Base-by-base conservation (phyloP, 2,797 vertebrate species). In the Artibeus lituratus region DNA sequence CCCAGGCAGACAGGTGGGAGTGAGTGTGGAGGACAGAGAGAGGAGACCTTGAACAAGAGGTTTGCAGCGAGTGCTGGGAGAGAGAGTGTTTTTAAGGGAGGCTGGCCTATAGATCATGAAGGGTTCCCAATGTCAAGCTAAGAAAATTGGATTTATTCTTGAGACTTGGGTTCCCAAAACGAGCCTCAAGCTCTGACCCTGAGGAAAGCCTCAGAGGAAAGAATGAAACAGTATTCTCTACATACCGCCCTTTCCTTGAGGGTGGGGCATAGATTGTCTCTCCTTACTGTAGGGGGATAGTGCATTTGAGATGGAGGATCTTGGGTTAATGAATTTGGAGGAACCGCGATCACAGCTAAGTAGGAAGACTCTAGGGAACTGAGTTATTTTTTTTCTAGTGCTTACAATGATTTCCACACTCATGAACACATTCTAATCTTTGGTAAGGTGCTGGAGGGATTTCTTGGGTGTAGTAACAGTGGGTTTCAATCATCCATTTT, bases 21-120 rank as follows among this genome's bases (percentile, higher is more conserved):
- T 1, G 53, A 57, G 39, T 2, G 10, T 74, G 47, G 12, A 5
- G 57, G 59, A 67, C 0, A 1, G 16, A 39, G 14, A 14, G 39
- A 81, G 82, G 12, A 3, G 24, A 14, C 11, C 16, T 18, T 39
- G 26, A 67, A 35, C 26, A 65, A 26, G 37, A 44, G 5, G 26
- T 24, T 42, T 47, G 42, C 49, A n/a, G 0, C 2, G 51, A 42
- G 1, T 0, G 1, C 44, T 7, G 47, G n/a, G 29, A 70, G 57
- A 62, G 15, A 62, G 15, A 53, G 10, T 2, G 10, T 47, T 35
- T 29, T 74, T 32, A 9, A 44, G 0, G 8, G 37, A 22, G 10
- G 39, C 16, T 32, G 53, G n/a, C 42, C 51, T 32, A 10, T 4
- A 7, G 77, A 39, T 62, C 55, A 10, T 0, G 18, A 12, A 86